phyloP scores from a whole-genome alignment of 1,140 invertebrate species.

The Drosophila subpulchrella region DNA sequence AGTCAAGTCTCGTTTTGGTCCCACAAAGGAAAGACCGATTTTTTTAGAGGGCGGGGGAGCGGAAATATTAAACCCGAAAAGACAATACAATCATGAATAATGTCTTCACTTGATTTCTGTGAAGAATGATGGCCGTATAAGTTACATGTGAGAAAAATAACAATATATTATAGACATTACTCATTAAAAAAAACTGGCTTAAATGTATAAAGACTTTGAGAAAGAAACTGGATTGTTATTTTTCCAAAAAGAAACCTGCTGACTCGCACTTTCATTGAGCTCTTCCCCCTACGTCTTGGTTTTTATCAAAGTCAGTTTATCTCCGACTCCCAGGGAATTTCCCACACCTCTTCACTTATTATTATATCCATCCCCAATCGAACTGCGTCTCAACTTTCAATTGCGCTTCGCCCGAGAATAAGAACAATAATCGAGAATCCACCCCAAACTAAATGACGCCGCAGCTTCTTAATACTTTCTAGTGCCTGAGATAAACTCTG shows the following conservation, averaged over 20 bases:
- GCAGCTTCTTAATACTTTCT: conserved; percentile 19
- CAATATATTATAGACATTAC: background rate
- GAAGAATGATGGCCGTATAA: conserved; percentile 17
- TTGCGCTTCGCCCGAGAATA: conserved; percentile 29
- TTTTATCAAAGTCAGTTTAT: conserved; percentile 7
- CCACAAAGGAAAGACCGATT: conserved; percentile 27
- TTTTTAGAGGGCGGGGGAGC: background rate
- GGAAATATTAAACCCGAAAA: conserved; percentile 25
- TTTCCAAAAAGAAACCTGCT: background rate
- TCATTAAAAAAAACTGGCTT: too few species aligned
- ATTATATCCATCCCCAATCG: conserved; percentile 5
- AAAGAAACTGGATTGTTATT: background rate
- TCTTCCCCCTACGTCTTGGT: background rate
- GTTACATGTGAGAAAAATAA: background rate
- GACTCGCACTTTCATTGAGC: conserved; percentile 6
- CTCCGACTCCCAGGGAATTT: background rate
- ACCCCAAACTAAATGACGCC: conserved; percentile 48
- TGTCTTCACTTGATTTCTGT: conserved; percentile 14
- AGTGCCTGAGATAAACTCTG: conserved; percentile 16
- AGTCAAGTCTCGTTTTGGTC: conserved; percentile 30
- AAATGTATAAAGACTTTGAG: background rate
- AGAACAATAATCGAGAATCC: conserved; percentile 22
- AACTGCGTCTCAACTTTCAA: conserved; percentile 40
- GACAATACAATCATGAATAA: conserved; percentile 20
- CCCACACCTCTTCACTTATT: conserved; percentile 5